Evolutionary conservation across 2,888 invertebrate genomes (phyloP), one percentile per base, ranked within the genome.

Genomic region (Palloptera scutellata): DNA sequence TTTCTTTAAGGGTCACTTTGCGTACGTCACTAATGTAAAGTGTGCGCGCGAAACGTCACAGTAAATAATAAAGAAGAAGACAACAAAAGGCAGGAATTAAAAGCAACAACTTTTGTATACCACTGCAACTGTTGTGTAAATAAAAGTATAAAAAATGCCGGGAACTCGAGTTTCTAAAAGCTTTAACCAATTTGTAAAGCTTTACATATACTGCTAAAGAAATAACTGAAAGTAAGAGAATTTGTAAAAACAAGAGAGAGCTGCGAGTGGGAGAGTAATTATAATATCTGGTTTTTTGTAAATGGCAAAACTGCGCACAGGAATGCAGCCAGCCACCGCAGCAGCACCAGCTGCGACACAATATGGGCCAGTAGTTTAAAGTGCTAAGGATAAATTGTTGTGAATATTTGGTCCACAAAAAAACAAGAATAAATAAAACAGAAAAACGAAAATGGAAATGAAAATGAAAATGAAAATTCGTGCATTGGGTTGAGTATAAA

Each of bases 301-400:
- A n/a, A n/a, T 48, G 13, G 51, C 30, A 3, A 40, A 13, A 30
- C 13, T 30, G 11, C 13, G 30, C 17, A 13, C 40, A 30, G 40
- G 13, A 30, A 20, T 57, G 57, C 20, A 57, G 57, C 57, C 20
- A 20, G 3, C 15, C 2, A 48, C 51, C n/a, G n/a, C 51, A 48
- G n/a, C 51, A 48, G n/a, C 13, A 30, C 3, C 30, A 30, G 30
- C 8, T 48, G 4, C 13, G 2, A n/a, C 13, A 13, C 1, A 12
- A 67, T 67, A 62, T 67, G 58, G 66, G 66, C n/a, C 66, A 67
- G 62, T 67, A 58, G 43, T 67, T 20, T 45, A 45, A 66, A n/a
- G 13, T 43, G 40, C 30, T 30, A 30, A 30, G 30, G 30, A 30
- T 30, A 30, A 30, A 30, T 30, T 2, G 30, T 6, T 30, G 30